phyloP scores from a whole-genome alignment of 2,797 vertebrate genomes.

The Anguilla obscura region DNA sequence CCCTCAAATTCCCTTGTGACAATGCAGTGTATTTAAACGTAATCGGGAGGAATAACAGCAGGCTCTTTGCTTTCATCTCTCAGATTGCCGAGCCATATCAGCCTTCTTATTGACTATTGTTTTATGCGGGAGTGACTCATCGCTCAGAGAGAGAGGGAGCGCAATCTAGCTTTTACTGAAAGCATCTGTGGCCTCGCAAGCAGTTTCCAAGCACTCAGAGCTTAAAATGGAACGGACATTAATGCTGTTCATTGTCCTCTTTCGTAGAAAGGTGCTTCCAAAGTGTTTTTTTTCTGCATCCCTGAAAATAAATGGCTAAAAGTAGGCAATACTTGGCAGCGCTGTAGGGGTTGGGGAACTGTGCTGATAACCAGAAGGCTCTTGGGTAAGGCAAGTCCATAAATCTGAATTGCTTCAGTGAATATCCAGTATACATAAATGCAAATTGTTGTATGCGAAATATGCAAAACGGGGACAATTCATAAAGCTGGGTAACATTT shows the following conservation, averaged over 20 bases:
- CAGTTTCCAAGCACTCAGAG: slow-evolving; percentile 57
- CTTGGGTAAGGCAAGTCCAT: not conserved
- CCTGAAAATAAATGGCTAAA: slow-evolving; percentile 36
- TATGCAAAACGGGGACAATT: not conserved
- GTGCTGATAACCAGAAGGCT: not conserved
- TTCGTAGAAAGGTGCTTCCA: slow-evolving; percentile 47
- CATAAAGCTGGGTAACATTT: not conserved
- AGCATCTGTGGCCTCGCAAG: slow-evolving; percentile 65
- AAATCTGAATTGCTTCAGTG: not conserved
- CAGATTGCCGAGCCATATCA: slow-evolving; percentile 62
- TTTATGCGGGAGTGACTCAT: slow-evolving; percentile 51
- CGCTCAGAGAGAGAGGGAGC: slow-evolving; percentile 41
- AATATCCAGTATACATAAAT: not conserved
- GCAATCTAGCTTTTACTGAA: slow-evolving; percentile 35
- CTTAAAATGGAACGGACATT: slow-evolving; percentile 58
- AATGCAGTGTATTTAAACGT: not conserved
- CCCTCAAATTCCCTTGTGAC: not conserved
- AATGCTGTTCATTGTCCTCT: slow-evolving; percentile 56
- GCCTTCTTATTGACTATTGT: slow-evolving; percentile 64
- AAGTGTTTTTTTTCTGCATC: slow-evolving; percentile 33
- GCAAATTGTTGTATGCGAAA: not conserved
- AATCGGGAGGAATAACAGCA: slow-evolving; percentile 21
- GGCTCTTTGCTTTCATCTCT: slow-evolving; percentile 2
- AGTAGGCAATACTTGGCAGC: not conserved
- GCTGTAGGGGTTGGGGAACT: not conserved